Base-by-base conservation (phyloP, 2,113 vertebrate genomes). In the Orcinus orca region DNA sequence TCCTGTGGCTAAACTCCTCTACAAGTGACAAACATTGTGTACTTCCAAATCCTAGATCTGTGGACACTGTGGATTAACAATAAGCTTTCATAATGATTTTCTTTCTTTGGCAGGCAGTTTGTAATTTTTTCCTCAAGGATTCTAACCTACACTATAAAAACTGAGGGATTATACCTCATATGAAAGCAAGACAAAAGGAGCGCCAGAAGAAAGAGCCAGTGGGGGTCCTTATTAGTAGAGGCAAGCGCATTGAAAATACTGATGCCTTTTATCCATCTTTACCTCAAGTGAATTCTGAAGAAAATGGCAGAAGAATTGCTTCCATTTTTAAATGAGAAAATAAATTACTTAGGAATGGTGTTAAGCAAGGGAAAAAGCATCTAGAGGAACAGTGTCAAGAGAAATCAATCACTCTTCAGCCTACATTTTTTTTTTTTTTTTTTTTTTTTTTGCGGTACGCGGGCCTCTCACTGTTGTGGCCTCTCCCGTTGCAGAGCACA, bases 121-220 rank as follows among this genome's bases (percentile, higher is more conserved):
- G 1, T 44, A 65, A 5, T 84, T 55, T 73, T 87, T 67, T 88
- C 29, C 60, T 31, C 25, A 62, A 77, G 26, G 38, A 67, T 93
- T 96, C 89, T 91, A 83, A 73, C 68, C 33, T 77, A 8, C 62
- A 21, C 8, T 85, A 17, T 15, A 74, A 95, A 95, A 96, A 55
- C 62, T 47, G 36, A 89, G n/a, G n/a, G 63, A 68, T 81, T 53
- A 70, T 83, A 70, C 23, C 31, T 89, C 20, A 33, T 53, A 36
- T 44, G 81, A 73, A 87, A 90, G 74, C 74, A 60, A 93, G 60
- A 82, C 88, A 29, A 88, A 91, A 79, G 73, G 9, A 63, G 38
- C 14, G 29, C 33, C 20, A 29, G 81, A 41, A 87, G 53, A 89
- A 65, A 65, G 71, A 85, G 33, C 29, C 21, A 73, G 15, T 73